Evolutionary conservation across 1,140 invertebrate genomes (phyloP), one percentile per base, ranked within the genome.

Genomic region (Chrysomallon squamiferum): DNA sequence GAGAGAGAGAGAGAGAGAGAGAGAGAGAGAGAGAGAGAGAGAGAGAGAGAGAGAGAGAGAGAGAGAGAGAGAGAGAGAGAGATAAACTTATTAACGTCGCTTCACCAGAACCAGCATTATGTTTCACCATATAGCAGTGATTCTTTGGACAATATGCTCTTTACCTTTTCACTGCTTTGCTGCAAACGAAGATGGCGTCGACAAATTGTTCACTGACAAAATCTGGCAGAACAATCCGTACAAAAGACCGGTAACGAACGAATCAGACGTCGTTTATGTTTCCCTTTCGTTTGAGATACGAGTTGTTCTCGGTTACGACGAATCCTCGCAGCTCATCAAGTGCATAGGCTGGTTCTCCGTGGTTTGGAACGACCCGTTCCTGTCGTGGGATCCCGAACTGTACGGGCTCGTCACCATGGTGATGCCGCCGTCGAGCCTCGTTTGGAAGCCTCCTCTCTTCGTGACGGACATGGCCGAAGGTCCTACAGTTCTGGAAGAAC

Each of bases 181-280:
- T 38, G 5, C 15, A 38, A 38, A 38, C 15, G 35, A 15, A 38
- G 15, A 5, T 15, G 35, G 15, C 5, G 35, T 38, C 15, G 35
- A 38, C 35, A 38, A 38, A 15, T 15, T 38, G 35, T 38, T 38
- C 15, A 15, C 35, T 54, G 50, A 54, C 25, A 54, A 27, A 6
- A 54, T 54, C 50, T 54, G 50, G 50, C n/a, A 54, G 18, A 54
- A 54, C 50, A 54, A 29, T 18, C 50, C 50, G 15, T 13, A 54
- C 50, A 30, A 27, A 13, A 54, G 50, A 30, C 50, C 50, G 4
- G 22, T 54, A 9, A 20, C 18, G 18, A 54, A 54, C 25, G 29
- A 54, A 27, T 22, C 50, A 3, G 22, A 27, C 22, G 25, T 2
- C 25, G 11, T 47, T 15, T 2, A n/a, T 5, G 45, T 47, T 47